Conservation (phyloP, 2,888 invertebrate species). For the Drosophila colorata region DNA sequence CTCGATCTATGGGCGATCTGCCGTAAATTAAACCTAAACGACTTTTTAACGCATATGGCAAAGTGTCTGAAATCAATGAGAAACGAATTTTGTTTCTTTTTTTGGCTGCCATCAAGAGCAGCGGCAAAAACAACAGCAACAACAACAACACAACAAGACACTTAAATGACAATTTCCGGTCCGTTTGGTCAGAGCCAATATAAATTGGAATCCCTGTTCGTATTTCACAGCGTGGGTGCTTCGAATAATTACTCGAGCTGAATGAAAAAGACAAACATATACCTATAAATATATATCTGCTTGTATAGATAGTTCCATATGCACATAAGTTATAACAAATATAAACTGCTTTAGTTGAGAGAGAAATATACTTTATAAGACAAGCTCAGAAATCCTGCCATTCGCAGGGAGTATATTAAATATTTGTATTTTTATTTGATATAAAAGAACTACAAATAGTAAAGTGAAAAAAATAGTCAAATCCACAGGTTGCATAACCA, state of each 20-base stretch:
- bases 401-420: no score
- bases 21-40: conserved; percentile 33
- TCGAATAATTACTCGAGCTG: conserved; percentile 69
- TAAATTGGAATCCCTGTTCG: conserved; percentile 74
- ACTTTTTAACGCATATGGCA: conserved; percentile 56
- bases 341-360: not conserved
- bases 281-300: not conserved
- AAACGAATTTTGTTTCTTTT: conserved; percentile 35
- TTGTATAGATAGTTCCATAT: conserved; percentile 14
- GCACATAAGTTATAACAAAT: conserved; percentile 8
- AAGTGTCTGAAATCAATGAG: conserved; percentile 75
- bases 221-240: conserved; percentile 75
- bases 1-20: conserved; percentile 16
- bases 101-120: conserved; percentile 26
- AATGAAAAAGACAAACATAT: conserved; percentile 25
- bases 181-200: conserved; percentile 76
- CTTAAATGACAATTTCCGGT: conserved; percentile 81
- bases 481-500: not conserved
- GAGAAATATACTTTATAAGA: conserved; percentile 10
- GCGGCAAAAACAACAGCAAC: conserved; percentile 8
- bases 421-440: no score
- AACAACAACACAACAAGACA: conserved; percentile 34
- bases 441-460: not conserved
- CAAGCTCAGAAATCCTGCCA: not conserved
- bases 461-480: not conserved